Conservation (phyloP, 2,113 vertebrate species). For the Elachura formosa region DNA sequence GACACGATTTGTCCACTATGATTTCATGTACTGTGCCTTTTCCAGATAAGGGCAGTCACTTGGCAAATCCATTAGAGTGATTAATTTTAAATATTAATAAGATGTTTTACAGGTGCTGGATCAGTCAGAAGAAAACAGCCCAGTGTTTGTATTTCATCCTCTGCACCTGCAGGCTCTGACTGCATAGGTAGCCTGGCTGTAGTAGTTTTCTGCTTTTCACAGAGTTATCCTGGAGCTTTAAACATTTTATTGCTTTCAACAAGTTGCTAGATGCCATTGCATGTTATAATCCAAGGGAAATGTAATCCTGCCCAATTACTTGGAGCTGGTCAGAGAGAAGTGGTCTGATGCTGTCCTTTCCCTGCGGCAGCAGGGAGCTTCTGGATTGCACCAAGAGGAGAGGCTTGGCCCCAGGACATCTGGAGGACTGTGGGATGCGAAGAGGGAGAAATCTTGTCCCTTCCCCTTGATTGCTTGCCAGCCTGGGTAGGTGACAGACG, state of each 20-base stretch:
- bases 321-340: background rate
- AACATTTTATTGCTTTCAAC: background rate
- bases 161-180: background rate
- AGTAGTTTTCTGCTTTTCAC: background rate
- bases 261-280: background rate
- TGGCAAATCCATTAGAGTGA: background rate
- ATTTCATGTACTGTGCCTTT: background rate
- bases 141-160: background rate
- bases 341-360: background rate
- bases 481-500: rapidly evolving
- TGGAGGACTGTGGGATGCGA: background rate
- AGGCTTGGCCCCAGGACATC: background rate
- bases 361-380: background rate
- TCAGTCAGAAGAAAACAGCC: background rate
- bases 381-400: background rate
- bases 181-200: background rate
- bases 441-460: background rate
- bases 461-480: background rate
- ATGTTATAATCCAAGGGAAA: background rate
- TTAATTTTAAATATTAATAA: background rate
- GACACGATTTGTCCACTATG: background rate
- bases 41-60: background rate
- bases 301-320: background rate
- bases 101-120: background rate
- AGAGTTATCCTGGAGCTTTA: background rate